Percentiles rank a stretch among this genome's conserved stretches.
These are phyloP conservation scores for Platyscapa corneri DNA, from an alignment of 1,140 invertebrate species.

Conservation along the genomic window DNA sequence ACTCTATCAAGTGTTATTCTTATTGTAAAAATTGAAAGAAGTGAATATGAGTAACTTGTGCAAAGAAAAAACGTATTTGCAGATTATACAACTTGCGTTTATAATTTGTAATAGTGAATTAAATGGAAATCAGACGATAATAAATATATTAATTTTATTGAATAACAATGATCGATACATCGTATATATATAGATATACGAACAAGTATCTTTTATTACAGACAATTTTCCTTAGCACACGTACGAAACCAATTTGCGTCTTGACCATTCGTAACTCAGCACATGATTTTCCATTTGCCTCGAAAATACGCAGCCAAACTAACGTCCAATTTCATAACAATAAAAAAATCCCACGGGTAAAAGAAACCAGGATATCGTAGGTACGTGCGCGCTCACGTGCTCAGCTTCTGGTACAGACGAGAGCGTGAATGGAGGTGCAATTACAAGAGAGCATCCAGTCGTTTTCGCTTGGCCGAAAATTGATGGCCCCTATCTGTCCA, in stretches of 20 bases:
- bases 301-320: neutral
- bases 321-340: conserved; percentile 36
- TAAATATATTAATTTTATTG: too few species aligned
- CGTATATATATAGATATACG: too few species aligned
- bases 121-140: too few species aligned
- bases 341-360: conserved; percentile 16
- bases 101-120: too few species aligned
- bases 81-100: too few species aligned
- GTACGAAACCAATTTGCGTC: neutral
- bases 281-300: conserved; percentile 34
- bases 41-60: too few species aligned
- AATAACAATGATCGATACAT: neutral
- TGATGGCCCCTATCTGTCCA: conserved; percentile 49
- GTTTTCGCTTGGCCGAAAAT: conserved; percentile 41
- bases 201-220: neutral
- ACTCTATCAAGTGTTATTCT: too few species aligned
- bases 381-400: neutral
- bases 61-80: too few species aligned
- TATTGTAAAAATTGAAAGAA: too few species aligned
- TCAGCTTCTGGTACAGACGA: neutral
- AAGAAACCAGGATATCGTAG: too few species aligned
- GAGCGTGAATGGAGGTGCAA: conserved; percentile 20
- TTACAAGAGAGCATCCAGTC: conserved; percentile 29
- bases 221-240: neutral
- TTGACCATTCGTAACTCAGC: neutral